Conservation (phyloP, 2,888 invertebrate genomes). For the Caenorhabditis sp. region DNA sequence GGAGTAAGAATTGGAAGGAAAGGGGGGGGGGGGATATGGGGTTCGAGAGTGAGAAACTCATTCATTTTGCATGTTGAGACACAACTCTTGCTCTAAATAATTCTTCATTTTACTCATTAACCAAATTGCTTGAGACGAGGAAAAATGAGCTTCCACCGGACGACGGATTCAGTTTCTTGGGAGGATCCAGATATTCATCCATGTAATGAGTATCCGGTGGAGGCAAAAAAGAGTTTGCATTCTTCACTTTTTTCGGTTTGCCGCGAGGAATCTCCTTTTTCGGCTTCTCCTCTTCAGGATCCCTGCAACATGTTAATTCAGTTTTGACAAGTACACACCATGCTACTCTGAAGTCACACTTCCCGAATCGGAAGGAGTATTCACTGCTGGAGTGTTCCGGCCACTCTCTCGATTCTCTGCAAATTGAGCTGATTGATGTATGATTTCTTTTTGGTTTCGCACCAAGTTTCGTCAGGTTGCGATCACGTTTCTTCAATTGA, state of each 20-base stretch:
- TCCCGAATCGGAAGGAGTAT: constrained; percentile 41
- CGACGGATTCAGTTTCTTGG: constrained; percentile 24
- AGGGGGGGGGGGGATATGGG: not conserved
- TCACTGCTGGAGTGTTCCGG: constrained; percentile 24
- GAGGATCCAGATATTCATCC: constrained; percentile 47
- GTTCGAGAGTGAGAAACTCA: constrained; percentile 4
- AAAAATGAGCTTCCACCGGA: constrained; percentile 29
- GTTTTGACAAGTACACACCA: not conserved
- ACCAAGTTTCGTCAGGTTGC: constrained; percentile 37
- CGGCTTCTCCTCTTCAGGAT: not conserved
- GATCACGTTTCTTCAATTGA: constrained; percentile 41
- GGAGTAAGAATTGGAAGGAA: constrained; percentile 1
- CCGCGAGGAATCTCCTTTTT: not conserved
- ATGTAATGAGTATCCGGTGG: constrained; percentile 19
- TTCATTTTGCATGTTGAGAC: constrained; percentile 12
- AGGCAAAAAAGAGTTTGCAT: too few species aligned
- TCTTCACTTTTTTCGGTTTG: too few species aligned
- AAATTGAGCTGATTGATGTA: not conserved
- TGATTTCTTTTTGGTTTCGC: not conserved
- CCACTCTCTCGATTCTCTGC: constrained; percentile 21
- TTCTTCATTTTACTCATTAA: constrained; percentile 22
- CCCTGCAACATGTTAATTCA: constrained; percentile 25
- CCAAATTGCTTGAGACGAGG: constrained; percentile 46
- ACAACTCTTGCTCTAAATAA: not conserved
- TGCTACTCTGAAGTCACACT: constrained; percentile 38